Evolutionary conservation across 2,797 vertebrate species (phyloP), one percentile per base, ranked within the genome.

Genomic region (Prunella strophiata): DNA sequence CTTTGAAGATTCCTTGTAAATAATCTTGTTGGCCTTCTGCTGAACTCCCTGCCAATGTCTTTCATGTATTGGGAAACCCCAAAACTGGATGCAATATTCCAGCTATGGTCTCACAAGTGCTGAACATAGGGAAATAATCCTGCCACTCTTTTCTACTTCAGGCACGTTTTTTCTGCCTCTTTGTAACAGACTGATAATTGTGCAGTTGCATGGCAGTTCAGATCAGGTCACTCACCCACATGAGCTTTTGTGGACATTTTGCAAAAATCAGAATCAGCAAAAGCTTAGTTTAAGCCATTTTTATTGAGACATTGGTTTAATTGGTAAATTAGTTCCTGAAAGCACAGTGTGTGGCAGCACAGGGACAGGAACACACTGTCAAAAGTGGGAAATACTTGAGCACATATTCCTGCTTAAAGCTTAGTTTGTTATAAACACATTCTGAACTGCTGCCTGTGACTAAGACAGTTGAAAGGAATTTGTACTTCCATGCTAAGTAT

Each of bases 281-380:
- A 89, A 89, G 23, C 63, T 76, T 77, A 66, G 11, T 72, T 86
- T 50, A 88, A 88, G 34, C 79, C 42, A 26, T 85, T 90, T 90
- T 90, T 88, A 63, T 65, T 82, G 65, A 92, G 58, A 45, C 58
- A 48, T 68, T 70, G 36, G 17, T 71, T 96, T 86, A 92, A 92
- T 48, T 70, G 38, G 52, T 82, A 80, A 42, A 76, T 88, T 88
- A 76, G 47, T 73, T 62, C 43, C 83, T 85, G 62, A 72, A 89
- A 89, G 65, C 48, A 57, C 45, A 78, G 30, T 25, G 38, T 85
- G 85, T 89, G 78, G 55, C 87, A 79, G 58, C 51, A 54, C 30
- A 61, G 52, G 70, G 45, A 61, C 57, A 91, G 81, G 54, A 87
- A 43, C 74, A 55, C 15, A 36, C 2, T 85, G 66, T 36, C 78